Percentiles rank a stretch among this genome's conserved stretches.
Conservation (phyloP, 2,888 invertebrate species). For the Nymphalis polychloros region DNA sequence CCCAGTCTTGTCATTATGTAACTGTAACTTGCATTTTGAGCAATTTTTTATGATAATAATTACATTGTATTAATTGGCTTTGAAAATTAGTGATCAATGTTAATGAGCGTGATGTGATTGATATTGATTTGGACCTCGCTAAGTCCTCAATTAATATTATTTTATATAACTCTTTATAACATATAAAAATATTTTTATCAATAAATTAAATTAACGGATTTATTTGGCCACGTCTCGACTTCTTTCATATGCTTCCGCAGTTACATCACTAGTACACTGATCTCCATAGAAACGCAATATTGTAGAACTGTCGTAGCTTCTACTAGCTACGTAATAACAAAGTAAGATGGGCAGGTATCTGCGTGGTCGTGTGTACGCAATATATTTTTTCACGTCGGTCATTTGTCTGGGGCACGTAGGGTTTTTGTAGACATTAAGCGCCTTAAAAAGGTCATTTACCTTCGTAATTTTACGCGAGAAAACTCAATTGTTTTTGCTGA, state of each 20-base stretch:
- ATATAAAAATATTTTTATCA: no score
- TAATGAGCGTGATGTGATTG: no score
- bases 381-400: slow-evolving; percentile 31
- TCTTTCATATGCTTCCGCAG: slow-evolving; percentile 2
- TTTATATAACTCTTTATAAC: no score
- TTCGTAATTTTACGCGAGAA: slow-evolving; percentile 26
- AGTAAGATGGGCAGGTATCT: neutral
- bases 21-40: slow-evolving; percentile 16
- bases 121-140: no score
- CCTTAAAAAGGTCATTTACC: slow-evolving; percentile 65
- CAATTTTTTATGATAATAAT: slow-evolving; percentile 2
- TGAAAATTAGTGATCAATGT: neutral
- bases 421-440: slow-evolving; percentile 66
- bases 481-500: slow-evolving; percentile 24
- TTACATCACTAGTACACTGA: neutral
- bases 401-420: slow-evolving; percentile 57
- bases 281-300: neutral
- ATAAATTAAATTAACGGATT: neutral
- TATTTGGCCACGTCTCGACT: neutral
- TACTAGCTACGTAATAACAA: neutral
- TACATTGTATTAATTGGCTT: neutral
- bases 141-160: no score
- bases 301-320: neutral
- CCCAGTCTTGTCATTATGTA: slow-evolving; percentile 2
- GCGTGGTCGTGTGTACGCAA: slow-evolving; percentile 19